Evolutionary conservation across 2,113 vertebrate species (phyloP).

Genomic region (Macaca nemestrina): DNA sequence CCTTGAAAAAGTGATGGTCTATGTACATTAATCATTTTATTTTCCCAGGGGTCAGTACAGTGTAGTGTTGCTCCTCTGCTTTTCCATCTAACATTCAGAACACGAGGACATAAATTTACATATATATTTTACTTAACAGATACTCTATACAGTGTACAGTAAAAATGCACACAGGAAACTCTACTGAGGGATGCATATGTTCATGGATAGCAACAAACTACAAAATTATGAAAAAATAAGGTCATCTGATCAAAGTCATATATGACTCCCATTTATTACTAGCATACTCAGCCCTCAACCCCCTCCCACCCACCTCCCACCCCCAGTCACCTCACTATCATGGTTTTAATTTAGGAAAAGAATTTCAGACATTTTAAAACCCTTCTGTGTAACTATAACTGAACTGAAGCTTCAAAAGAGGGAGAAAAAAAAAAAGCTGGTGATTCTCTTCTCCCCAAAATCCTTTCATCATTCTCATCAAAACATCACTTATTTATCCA

Average conservation of each 20-base stretch:
- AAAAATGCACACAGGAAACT: slow-evolving; percentile 66
- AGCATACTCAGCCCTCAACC: not conserved
- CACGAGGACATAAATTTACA: slow-evolving; percentile 68
- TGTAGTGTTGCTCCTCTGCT: slow-evolving; percentile 78
- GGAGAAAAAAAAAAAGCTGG: not conserved
- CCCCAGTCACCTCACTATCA: slow-evolving; percentile 44
- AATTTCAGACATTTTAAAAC: not conserved
- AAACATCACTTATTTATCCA: slow-evolving; percentile 29
- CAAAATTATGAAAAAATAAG: slow-evolving; percentile 53
- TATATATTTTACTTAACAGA: slow-evolving; percentile 49
- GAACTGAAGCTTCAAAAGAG: not conserved
- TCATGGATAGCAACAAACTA: slow-evolving; percentile 34
- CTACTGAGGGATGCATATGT: not conserved
- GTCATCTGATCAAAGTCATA: slow-evolving; percentile 53
- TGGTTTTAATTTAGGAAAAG: slow-evolving; percentile 63
- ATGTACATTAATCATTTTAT: slow-evolving; percentile 73
- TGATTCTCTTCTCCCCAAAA: slow-evolving; percentile 35
- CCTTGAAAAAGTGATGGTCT: slow-evolving; percentile 72
- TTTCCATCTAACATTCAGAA: slow-evolving; percentile 77
- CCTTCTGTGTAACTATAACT: slow-evolving; percentile 5
- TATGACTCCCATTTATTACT: slow-evolving; percentile 55
- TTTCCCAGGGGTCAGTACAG: slow-evolving; percentile 71
- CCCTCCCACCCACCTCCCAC: not conserved
- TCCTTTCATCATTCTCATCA: slow-evolving; percentile 61
- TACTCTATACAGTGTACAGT: slow-evolving; percentile 63